Evolutionary conservation across 2,113 vertebrate genomes (phyloP), one percentile per base, ranked within the genome.

Genomic region (Petromus typicus): DNA sequence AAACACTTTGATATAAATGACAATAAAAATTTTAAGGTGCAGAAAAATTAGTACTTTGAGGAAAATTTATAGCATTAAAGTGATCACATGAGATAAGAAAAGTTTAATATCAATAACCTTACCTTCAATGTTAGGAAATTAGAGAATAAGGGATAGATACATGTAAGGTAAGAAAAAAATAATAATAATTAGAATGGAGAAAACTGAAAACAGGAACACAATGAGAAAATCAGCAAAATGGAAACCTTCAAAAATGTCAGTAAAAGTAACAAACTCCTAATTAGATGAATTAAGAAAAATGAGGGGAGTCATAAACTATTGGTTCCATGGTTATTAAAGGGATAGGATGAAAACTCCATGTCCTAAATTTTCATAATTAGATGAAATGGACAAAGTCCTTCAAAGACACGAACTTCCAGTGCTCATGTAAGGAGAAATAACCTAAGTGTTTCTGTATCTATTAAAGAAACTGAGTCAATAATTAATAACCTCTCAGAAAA

Each of bases 161-260:
- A 12, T 7, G 40, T 54, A 92, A 67, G 59, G 59, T 16, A 61
- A 69, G 51, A 20, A 76, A 23, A 61, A 86, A 92, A 69, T n/a
- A 88, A 67, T 67, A 88, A 83, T 48, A 82, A 87, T 48, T 73
- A 90, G 20, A 63, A 59, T 59, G 57, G 80, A 79, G 66, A 78
- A 78, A 82, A 61, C 27, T 59, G 17, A 90, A 92, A 84, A 30
- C n/a, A 45, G 37, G 4, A 85, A 67, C 10, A 61, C 22, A 89
- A 61, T 51, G 64, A 82, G 78, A 27, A 81, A 73, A 48, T 87
- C 30, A 81, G 12, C 56, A n/a, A 90, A 86, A 54, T 16, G 14
- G 56, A 86, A 86, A 64, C 80, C 27, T 91, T 73, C 86, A 4
- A 57, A 57, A 57, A 18, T 57, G 56, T 20, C 56, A 57, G 14